Evolutionary conservation across 53 echinoderm and acorn worm species (phyloP).

Genomic region (Paracentrotus lividus): DNA sequence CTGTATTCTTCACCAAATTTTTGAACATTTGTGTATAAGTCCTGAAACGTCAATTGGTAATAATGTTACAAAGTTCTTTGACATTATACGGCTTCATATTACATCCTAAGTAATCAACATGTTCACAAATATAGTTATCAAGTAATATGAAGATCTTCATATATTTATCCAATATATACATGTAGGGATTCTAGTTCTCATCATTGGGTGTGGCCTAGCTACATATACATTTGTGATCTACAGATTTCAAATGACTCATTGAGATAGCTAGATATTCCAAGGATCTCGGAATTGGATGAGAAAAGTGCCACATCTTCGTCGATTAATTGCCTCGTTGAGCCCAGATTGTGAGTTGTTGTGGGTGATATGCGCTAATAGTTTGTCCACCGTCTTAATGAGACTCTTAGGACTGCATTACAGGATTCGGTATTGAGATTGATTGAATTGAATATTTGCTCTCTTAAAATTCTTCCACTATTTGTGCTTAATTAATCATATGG

Average conservation of each 20-base stretch:
- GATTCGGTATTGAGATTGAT: background rate
- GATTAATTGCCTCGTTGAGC: slow-evolving; percentile 14
- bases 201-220: background rate
- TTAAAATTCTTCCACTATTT: too few species aligned
- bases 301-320: background rate
- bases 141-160: too few species aligned
- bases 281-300: background rate
- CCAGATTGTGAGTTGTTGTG: background rate
- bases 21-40: too few species aligned
- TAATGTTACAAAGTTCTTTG: too few species aligned
- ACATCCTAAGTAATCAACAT: too few species aligned
- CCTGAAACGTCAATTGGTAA: too few species aligned
- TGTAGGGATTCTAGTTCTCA: background rate
- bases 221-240: background rate
- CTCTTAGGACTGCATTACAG: background rate
- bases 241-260: background rate
- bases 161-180: too few species aligned
- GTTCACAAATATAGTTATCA: too few species aligned
- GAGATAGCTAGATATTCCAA: background rate
- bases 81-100: too few species aligned
- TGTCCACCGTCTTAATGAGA: background rate
- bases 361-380: background rate
- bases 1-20: too few species aligned
- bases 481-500: too few species aligned
- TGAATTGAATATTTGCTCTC: background rate